Evolutionary conservation across 2,797 vertebrate species (phyloP), one percentile per base, ranked within the genome.

Genomic region (Argya squamiceps): DNA sequence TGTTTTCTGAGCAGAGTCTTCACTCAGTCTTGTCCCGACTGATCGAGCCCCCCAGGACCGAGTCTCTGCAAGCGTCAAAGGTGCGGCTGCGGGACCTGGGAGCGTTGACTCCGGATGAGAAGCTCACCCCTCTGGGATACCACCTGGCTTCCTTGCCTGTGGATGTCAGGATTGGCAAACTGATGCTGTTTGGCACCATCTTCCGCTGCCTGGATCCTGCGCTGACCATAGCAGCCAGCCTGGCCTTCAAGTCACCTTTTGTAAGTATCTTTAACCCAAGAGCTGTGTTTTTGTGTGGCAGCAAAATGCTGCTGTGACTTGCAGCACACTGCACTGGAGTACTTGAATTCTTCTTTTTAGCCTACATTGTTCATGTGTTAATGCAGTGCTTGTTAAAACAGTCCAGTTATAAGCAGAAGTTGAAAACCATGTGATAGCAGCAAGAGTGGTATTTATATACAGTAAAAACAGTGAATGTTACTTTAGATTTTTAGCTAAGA

Each of bases 191-290:
- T 43, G 99, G 99, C 15, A 99, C 99, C 88, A 99, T 99, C 73
- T 99, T 99, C 97, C 99, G 99, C 94, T 99, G 99, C 96, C 98
- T 99, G 69, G 99, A 99, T 94, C 99, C 99, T 19, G 99, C 99
- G 0, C 98, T 99, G 70, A 99, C 99, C 87, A 99, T 99, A 64
- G 99, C 99, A 37, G 99, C 99, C 96, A 99, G 99, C 85, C 97
- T 99, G 96, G 99, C 99, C 89, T 99, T 99, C 92, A 99, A 99
- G 97, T 98, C 98, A 7, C 98, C 98, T 67, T 99, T 99, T 82
- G 98, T 99, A 95, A 98, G 98, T 98, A 83, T 58, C 26, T 29
- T 29, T 26, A 27, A 34, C 63, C 10, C 30, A 23, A 79, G 49
- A 1, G 1, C 13, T 17, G 4, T 20, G 34, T 5, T 89, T 43